Evolutionary conservation across 1,140 invertebrate genomes (phyloP).

Genomic region (Ceratitis capitata): DNA sequence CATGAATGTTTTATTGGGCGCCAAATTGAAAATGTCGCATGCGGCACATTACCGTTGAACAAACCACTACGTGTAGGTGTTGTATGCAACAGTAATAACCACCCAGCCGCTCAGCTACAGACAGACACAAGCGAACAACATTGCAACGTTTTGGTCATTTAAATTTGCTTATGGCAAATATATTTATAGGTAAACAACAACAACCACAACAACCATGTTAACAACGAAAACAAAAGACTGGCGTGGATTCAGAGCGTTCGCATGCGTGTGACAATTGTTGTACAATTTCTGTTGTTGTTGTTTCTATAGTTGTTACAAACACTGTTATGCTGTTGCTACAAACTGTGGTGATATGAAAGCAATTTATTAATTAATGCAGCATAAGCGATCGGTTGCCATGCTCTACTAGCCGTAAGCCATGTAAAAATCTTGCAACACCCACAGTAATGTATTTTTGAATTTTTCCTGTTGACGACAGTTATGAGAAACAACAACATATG

Average conservation of each 20-base stretch:
- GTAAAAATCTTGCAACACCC: not conserved
- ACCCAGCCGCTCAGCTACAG: not conserved
- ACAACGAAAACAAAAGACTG: no score
- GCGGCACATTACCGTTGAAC: not conserved
- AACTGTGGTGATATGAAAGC: not conserved
- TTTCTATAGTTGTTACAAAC: no score
- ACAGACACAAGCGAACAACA: no score
- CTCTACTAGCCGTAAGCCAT: not conserved
- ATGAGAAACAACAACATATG: no score
- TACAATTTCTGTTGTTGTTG: not conserved
- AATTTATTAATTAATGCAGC: conserved; percentile 10
- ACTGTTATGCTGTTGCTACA: not conserved
- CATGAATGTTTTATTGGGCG: conserved; percentile 16
- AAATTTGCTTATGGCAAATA: not conserved
- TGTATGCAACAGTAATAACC: not conserved
- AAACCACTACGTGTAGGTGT: not conserved
- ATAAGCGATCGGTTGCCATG: not conserved
- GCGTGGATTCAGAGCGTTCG: not conserved
- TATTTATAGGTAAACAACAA: not conserved
- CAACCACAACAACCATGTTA: not conserved
- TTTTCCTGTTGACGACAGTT: no score
- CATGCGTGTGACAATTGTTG: not conserved
- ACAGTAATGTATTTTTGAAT: not conserved
- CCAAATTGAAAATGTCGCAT: conserved; percentile 11
- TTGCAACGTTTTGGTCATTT: not conserved